These are phyloP conservation scores for Leptogaster cylindrica DNA, from an alignment of 2,888 invertebrate species.

Conservation along the genomic window DNA sequence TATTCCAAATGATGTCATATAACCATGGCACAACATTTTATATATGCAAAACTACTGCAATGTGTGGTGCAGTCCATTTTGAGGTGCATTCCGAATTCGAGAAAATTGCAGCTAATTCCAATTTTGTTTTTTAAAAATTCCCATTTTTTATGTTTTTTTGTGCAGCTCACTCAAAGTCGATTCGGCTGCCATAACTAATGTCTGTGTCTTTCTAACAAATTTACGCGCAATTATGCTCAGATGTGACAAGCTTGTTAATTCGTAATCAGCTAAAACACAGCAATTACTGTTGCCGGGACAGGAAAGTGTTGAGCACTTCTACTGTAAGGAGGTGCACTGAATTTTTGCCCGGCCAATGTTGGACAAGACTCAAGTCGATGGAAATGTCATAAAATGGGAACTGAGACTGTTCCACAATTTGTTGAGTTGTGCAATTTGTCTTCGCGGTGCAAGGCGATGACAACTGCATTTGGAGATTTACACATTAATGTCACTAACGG, in stretches of 20 bases:
- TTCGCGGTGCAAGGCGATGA: too few relatives aligned
- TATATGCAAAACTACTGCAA: too few relatives aligned
- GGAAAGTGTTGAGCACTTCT: constrained; percentile 13
- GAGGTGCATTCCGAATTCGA: too few relatives aligned
- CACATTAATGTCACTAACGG: too few relatives aligned
- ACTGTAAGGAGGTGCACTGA: constrained; percentile 9
- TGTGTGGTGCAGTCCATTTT: too few relatives aligned
- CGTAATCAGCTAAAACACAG: constrained; percentile 29
- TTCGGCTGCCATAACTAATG: constrained; percentile 33
- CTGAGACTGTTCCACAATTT: constrained; percentile 2
- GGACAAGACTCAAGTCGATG: constrained; percentile 5
- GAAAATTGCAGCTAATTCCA: too few relatives aligned
- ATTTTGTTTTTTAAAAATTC: too few relatives aligned
- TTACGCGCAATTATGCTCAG: constrained; percentile 40
- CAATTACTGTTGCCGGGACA: constrained; percentile 8
- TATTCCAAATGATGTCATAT: too few relatives aligned
- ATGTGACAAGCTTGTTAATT: constrained; percentile 41
- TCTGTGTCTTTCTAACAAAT: constrained; percentile 33
- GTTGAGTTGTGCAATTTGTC: constrained; percentile 17
- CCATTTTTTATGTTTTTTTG: constrained; percentile 10
- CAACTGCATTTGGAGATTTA: too few relatives aligned
- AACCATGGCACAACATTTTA: too few relatives aligned
- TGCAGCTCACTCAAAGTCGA: constrained; percentile 7
- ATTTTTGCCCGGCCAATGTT: neutral
- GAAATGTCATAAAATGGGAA: constrained; percentile 29